Conservation (phyloP, 1,140 invertebrate species). For the Rhagoletis pomonella region DNA sequence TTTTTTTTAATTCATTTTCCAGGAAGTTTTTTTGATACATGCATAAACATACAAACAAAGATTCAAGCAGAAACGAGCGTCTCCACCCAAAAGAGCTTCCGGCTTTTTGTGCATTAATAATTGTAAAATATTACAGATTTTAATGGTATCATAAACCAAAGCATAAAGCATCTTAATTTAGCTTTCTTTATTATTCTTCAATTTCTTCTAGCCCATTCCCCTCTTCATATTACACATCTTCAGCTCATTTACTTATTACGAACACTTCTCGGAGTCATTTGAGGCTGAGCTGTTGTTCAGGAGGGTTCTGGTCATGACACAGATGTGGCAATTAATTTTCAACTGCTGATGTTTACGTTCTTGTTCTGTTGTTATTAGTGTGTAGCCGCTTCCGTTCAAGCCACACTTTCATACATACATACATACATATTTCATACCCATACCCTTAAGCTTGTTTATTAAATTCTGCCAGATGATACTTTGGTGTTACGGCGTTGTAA, state of each 20-base stretch:
- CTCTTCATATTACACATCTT: too few species aligned
- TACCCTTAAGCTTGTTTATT: not conserved
- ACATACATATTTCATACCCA: not conserved
- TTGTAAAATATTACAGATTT: not conserved
- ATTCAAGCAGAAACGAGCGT: not conserved
- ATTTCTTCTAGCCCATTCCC: too few species aligned
- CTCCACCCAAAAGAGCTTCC: not conserved
- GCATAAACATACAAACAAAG: not conserved
- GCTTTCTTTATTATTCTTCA: not conserved
- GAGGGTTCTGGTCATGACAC: too few species aligned
- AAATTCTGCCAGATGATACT: not conserved
- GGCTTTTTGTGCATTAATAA: not conserved
- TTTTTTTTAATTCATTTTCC: too few species aligned
- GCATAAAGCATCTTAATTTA: not conserved
- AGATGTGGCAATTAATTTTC: not conserved
- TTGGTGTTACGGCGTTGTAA: not conserved
- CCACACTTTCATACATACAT: not conserved
- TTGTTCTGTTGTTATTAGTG: not conserved
- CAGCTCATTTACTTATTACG: too few species aligned
- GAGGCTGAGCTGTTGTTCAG: too few species aligned
- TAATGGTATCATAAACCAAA: slow-evolving; percentile 27
- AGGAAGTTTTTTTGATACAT: too few species aligned
- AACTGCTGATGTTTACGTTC: not conserved
- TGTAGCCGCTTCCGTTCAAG: not conserved
- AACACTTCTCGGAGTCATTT: too few species aligned